Conservation (phyloP, 92 coral and sea anemone species). For the Pocillopora meandrina region DNA sequence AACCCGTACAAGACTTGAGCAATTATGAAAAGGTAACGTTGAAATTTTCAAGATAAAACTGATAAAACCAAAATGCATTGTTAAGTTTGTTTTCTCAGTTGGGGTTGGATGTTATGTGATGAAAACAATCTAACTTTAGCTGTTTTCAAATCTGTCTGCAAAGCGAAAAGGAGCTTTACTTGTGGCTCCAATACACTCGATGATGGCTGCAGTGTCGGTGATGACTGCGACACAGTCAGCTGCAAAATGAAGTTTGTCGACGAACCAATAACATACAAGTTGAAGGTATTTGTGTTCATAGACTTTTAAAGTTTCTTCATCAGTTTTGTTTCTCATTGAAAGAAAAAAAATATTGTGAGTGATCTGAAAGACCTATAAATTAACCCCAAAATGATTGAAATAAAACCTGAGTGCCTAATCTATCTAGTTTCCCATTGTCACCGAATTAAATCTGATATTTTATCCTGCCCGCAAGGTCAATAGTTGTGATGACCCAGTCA, state of each 20-base stretch:
- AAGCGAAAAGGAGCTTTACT: no score
- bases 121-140: no score
- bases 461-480: conserved; percentile 27
- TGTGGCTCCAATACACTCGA: conserved; percentile 3
- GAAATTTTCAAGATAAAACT: no score
- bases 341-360: background rate
- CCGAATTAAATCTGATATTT: background rate
- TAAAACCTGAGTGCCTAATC: background rate
- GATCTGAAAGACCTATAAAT: background rate
- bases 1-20: no score
- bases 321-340: background rate
- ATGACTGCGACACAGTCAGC: conserved; percentile 57
- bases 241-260: conserved; percentile 51
- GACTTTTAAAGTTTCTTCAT: background rate
- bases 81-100: no score
- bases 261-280: conserved; percentile 44
- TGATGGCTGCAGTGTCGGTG: conserved; percentile 54
- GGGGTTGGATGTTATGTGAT: no score
- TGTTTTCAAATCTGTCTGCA: no score
- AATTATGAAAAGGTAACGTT: no score
- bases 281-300: conserved; percentile 6
- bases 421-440: background rate
- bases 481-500: conserved; percentile 66
- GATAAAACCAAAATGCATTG: no score
- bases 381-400: background rate